These are phyloP conservation scores for Tetramorium bicarinatum DNA, from an alignment of 2,888 invertebrate genomes.

Conservation along the genomic window DNA sequence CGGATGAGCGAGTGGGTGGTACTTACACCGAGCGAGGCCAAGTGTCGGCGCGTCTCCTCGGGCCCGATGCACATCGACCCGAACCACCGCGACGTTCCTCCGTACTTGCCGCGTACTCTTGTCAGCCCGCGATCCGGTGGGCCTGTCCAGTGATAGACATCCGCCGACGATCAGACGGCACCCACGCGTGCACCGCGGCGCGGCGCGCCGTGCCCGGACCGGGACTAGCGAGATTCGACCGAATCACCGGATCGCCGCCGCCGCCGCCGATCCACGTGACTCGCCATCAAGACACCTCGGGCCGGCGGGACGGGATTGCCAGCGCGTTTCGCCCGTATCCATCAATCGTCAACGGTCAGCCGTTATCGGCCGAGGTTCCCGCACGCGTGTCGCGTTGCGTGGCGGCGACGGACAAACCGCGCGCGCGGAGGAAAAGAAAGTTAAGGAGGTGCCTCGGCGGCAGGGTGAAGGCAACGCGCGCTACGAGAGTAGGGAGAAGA, in stretches of 20 bases:
- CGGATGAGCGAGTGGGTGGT: conserved; percentile 23
- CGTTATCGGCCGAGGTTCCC: background rate
- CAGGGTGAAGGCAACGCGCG: background rate
- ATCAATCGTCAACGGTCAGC: conserved; percentile 24
- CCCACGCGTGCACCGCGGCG: conserved; percentile 57
- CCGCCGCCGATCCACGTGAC: conserved; percentile 66
- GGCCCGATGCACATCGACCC: conserved; percentile 74
- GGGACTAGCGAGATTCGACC: conserved; percentile 38
- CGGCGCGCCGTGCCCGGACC: conserved; percentile 38
- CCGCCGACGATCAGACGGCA: conserved; percentile 55
- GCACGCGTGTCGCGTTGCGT: conserved; percentile 42
- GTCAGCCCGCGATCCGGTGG: conserved; percentile 12
- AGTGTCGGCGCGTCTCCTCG: conserved; percentile 66
- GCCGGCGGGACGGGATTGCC: conserved; percentile 36
- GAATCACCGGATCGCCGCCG: conserved; percentile 64
- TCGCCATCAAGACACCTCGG: conserved; percentile 52
- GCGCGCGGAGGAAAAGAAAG: conserved; percentile 26
- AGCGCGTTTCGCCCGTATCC: conserved; percentile 29
- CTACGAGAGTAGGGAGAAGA: conserved; percentile 14
- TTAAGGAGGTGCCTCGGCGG: conserved; percentile 28
- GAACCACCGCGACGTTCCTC: conserved; percentile 62
- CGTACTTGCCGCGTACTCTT: background rate
- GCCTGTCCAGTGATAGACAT: conserved; percentile 18
- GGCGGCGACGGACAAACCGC: background rate
- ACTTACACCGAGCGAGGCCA: conserved; percentile 73